Percentiles rank a stretch among this genome's conserved stretches.
Conservation (phyloP, 2,797 vertebrate species). For the Acipenser transmontanus region DNA sequence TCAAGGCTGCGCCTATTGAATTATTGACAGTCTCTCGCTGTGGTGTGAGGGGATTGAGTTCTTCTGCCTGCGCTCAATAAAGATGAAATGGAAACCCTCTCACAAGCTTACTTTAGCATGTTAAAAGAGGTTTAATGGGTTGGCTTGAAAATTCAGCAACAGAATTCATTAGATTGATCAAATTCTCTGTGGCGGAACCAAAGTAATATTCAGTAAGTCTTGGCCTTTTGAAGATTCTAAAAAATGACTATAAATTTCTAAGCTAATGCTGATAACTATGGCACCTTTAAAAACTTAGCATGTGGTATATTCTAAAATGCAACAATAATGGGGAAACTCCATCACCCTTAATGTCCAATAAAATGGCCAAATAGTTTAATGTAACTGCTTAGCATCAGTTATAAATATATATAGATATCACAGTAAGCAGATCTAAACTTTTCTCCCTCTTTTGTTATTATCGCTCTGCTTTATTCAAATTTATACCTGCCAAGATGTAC, state of each 20-base stretch:
- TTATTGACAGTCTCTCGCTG: constrained; percentile 69
- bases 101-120: constrained; percentile 63
- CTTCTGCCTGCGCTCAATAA: constrained; percentile 54
- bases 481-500: constrained; percentile 67
- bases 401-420: not conserved
- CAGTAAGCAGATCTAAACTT: not conserved
- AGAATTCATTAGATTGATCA: constrained; percentile 62
- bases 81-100: constrained; percentile 74
- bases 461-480: constrained; percentile 65
- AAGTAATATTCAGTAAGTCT: constrained; percentile 11
- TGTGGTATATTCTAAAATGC: too few relatives aligned
- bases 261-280: not conserved
- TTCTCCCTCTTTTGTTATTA: constrained; percentile 33
- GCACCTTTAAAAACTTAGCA: not conserved
- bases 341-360: too few relatives aligned
- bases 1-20: constrained; percentile 69
- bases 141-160: constrained; percentile 69
- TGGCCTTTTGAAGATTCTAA: constrained; percentile 9
- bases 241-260: constrained; percentile 5
- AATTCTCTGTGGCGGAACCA: constrained; percentile 40
- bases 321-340: too few relatives aligned
- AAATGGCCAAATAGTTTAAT: too few relatives aligned
- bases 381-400: not conserved
- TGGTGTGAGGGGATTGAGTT: constrained; percentile 47
- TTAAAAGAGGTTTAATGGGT: constrained; percentile 70